Base-by-base conservation (phyloP, 2,797 vertebrate genomes). In the Rhabdomys pumilio region DNA sequence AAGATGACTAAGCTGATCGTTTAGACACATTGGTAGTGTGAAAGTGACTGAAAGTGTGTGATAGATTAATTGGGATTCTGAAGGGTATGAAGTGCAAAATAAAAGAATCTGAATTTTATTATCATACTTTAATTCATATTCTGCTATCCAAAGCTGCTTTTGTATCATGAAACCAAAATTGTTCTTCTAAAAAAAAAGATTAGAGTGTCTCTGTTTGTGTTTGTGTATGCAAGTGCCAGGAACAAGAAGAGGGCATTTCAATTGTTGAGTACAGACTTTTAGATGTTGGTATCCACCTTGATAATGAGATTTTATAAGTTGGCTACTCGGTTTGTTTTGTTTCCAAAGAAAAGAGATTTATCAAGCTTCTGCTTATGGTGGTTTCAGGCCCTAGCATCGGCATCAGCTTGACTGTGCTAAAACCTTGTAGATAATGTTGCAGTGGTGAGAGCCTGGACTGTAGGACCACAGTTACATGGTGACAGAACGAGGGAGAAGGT, bases 131-230 rank as follows among this genome's bases (percentile, higher is more conserved):
- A 81, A 67, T 84, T 44, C 29, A 59, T 92, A 55, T 34, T 92
- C 3, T 93, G 44, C 34, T 55, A 81, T 57, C 38, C 61, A 72
- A 7, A 90, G 17, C 90, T 85, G 41, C 22, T 22, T 73, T 89
- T 91, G n/a, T 87, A 79, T 95, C 89, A 73, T 59, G 84, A 95
- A 95, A 84, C 50, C 22, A 94, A 93, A 95, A 93, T 29, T 57
- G 20, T 83, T 91, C 19, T 47, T 95, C 65, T 24, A 53, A 89
- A 38, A 13, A 38, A 41, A 63, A 63, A 17, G 24, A 41, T 26
- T 38, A 80, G 20, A 1, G 10, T 7, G 17, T 47, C 0, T 44
- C 13, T 41, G 6, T 59, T n/a, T 15, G 12, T 61, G n/a, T 59
- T 0, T 81, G 19, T 82, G 12, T 26, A 12, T 29, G 38, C 8